Evolutionary conservation across 2,888 invertebrate genomes (phyloP).

Genomic region (Stenotaenia linearis): DNA sequence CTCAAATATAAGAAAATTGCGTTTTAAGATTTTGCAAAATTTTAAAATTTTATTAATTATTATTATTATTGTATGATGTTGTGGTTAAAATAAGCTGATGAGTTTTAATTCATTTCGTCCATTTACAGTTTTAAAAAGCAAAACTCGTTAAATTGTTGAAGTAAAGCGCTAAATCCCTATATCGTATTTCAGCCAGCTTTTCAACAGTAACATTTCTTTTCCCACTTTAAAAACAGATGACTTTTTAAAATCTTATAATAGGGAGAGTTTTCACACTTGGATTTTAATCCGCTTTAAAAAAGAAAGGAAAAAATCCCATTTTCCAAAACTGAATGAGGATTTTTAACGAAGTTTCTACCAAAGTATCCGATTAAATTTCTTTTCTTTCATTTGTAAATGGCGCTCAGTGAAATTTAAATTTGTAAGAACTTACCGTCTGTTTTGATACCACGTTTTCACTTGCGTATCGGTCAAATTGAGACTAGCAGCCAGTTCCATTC

Average conservation of each 20-base stretch:
- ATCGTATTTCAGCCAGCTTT: too few species aligned
- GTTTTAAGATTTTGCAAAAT: too few species aligned
- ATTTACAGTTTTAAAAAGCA: too few species aligned
- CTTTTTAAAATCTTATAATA: background rate
- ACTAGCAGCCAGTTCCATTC: conserved; percentile 56
- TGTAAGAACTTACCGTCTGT: conserved; percentile 69
- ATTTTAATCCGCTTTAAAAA: background rate
- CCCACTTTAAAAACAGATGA: background rate
- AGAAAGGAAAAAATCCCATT: background rate
- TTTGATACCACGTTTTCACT: conserved; percentile 99
- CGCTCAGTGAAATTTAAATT: too few species aligned
- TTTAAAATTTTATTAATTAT: too few species aligned
- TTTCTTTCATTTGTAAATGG: too few species aligned
- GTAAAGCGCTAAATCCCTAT: too few species aligned
- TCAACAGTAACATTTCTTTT: background rate
- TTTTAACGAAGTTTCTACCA: background rate
- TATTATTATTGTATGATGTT: too few species aligned
- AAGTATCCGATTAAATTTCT: background rate
- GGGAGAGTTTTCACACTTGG: background rate
- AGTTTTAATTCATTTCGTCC: too few species aligned
- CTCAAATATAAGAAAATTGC: too few species aligned
- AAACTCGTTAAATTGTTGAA: too few species aligned
- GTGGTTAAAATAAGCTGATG: too few species aligned
- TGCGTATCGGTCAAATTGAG: conserved; percentile 95
- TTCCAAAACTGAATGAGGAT: background rate